Base-by-base conservation (phyloP, 1,140 invertebrate species). In the Trichoplusia ni region DNA sequence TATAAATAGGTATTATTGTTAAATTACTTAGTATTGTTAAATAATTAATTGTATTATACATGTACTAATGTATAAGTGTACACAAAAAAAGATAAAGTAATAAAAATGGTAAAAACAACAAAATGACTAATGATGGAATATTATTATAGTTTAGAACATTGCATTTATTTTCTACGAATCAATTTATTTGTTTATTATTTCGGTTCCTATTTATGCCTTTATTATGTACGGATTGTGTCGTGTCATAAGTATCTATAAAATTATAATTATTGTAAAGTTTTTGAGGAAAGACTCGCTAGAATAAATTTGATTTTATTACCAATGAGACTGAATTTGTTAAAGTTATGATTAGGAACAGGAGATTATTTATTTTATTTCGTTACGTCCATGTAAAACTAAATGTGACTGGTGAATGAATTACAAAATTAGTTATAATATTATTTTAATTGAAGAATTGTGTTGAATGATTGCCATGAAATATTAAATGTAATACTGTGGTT, bases 261-360 rank as follows among this genome's bases (percentile, higher is more conserved):
- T 53, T 59, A 19, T 58, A 35, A 58, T 18, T 44, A 38, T 67
- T 62, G 37, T 54, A 38, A 69, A 74, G 77, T 82, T 79, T 35
- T 86, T 85, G 77, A 87, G 79, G 78, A 81, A 85, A 79, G 84
- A 79, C 71, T 65, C 65, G 67, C 58, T 61, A 68, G 65, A 70
- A 72, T 79, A 69, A 79, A 75, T 76, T 77, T 74, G 51, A 71
- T 84, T 81, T 86, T 85, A 79, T 81, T 69, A 81, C 79, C 72
- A 81, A 90, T 88, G 83, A 90, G 85, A 90, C 85, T 90, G 85
- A 88, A 86, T 88, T 88, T 85, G 79, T 86, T 86, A 86, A 81
- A 79, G 69, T 79, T 79, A 80, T 64, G 73, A 76, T 84, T 81
- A 77, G 72, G 79, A 67, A 78, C 70, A 66, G 62, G 81, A 86